phyloP scores from a whole-genome alignment of 92 coral and sea anemone species.

The Ricordea florida region DNA sequence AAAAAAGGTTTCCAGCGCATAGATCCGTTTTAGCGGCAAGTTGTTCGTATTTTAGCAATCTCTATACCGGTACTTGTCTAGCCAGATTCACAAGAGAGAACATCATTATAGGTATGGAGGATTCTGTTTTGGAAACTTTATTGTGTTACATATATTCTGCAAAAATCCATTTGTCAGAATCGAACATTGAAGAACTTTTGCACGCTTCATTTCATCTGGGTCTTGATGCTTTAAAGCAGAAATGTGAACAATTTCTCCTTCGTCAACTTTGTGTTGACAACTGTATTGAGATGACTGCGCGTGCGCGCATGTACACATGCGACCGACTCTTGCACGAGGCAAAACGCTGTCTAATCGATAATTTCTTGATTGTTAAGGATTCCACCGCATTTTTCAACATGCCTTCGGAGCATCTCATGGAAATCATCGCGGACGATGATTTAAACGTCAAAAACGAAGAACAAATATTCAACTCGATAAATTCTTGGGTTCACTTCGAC shows the following conservation, averaged over 20 bases:
- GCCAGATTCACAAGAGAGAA: constrained; percentile 72
- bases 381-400: constrained; percentile 59
- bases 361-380: constrained; percentile 61
- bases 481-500: constrained; percentile 77
- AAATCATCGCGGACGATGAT: constrained; percentile 83
- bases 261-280: constrained; percentile 67
- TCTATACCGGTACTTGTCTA: constrained; percentile 69
- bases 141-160: constrained; percentile 81
- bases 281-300: constrained; percentile 74
- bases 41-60: constrained; percentile 79
- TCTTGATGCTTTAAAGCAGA: constrained; percentile 55
- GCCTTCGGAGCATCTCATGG: constrained; percentile 56
- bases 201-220: constrained; percentile 72
- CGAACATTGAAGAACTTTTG: constrained; percentile 70
- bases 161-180: constrained; percentile 52
- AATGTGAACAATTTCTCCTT: constrained; percentile 68
- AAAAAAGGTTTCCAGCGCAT: constrained; percentile 75
- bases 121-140: constrained; percentile 42
- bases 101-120: constrained; percentile 64
- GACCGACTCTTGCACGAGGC: constrained; percentile 68
- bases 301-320: constrained; percentile 70
- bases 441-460: constrained; percentile 78
- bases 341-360: constrained; percentile 56
- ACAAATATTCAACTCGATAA: constrained; percentile 75
- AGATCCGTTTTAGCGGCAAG: constrained; percentile 87